Conservation (phyloP, 2,888 invertebrate species). For the Trissoscelio sp. region DNA sequence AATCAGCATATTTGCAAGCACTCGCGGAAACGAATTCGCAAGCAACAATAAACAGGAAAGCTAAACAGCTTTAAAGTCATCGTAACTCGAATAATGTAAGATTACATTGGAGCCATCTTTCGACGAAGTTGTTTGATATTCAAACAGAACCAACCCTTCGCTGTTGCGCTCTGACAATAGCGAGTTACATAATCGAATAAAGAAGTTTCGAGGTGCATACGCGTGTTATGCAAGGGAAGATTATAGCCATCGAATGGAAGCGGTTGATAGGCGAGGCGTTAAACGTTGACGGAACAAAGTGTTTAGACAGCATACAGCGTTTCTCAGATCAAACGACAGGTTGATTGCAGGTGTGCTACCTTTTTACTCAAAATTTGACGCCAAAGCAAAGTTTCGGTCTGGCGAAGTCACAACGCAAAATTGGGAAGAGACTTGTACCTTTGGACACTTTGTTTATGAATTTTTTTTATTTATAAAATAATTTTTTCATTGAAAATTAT, state of each 20-base stretch:
- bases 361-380: constrained; percentile 25
- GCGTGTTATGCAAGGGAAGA: constrained; percentile 28
- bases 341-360: constrained; percentile 53
- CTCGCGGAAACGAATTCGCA: constrained; percentile 21
- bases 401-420: too few species aligned
- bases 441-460: too few species aligned
- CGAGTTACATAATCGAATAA: constrained; percentile 53
- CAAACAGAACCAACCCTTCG: constrained; percentile 47
- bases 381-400: constrained; percentile 20
- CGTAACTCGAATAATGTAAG: constrained; percentile 36
- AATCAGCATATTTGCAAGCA: constrained; percentile 8
- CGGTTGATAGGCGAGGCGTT: constrained; percentile 25
- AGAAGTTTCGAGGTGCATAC: constrained; percentile 37
- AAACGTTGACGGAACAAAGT: constrained; percentile 43
- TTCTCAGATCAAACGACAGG: constrained; percentile 56
- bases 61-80: constrained; percentile 34
- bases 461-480: too few species aligned
- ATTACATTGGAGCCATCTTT: constrained; percentile 30
- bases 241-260: constrained; percentile 49
- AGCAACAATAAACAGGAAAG: constrained; percentile 35
- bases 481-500: too few species aligned
- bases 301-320: constrained; percentile 55
- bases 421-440: too few species aligned
- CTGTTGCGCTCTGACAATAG: constrained; percentile 30
- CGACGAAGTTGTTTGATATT: constrained; percentile 40